Evolutionary conservation across 2,888 invertebrate genomes (phyloP).

Genomic region (Leptinotarsa haldemani): DNA sequence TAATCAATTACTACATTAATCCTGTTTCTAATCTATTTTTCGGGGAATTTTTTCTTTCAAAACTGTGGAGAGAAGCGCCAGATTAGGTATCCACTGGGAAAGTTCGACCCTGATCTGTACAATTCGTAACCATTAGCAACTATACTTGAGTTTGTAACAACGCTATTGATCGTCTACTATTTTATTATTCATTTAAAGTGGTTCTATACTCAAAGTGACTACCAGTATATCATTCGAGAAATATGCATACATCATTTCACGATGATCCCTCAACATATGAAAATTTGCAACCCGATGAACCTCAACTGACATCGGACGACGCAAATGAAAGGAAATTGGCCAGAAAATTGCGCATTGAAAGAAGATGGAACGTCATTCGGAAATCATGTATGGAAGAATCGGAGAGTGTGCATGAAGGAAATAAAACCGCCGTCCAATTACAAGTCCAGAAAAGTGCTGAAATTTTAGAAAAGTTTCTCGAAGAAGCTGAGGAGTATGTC

Average conservation of each 20-base stretch:
- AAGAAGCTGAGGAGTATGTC: slow-evolving; percentile 79
- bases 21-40: too few relatives aligned
- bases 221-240: background rate
- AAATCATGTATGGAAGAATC: slow-evolving; percentile 58
- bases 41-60: too few relatives aligned
- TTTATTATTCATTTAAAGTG: background rate
- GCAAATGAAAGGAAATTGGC: slow-evolving; percentile 79
- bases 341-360: slow-evolving; percentile 75
- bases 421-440: slow-evolving; percentile 69
- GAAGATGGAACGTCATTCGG: slow-evolving; percentile 70
- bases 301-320: slow-evolving; percentile 70
- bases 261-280: slow-evolving; percentile 12
- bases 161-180: background rate
- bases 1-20: too few relatives aligned
- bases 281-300: slow-evolving; percentile 35
- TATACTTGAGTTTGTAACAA: background rate
- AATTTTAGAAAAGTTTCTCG: slow-evolving; percentile 72
- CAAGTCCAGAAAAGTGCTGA: slow-evolving; percentile 75
- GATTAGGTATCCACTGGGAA: background rate
- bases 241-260: slow-evolving; percentile 6
- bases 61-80: background rate
- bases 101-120: too few relatives aligned
- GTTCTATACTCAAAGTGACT: background rate
- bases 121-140: background rate
- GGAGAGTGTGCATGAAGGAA: background rate